Evolutionary conservation across 2,888 invertebrate genomes (phyloP), one percentile per base, ranked within the genome.

Genomic region (Kuschelorhynchus macadamiae): DNA sequence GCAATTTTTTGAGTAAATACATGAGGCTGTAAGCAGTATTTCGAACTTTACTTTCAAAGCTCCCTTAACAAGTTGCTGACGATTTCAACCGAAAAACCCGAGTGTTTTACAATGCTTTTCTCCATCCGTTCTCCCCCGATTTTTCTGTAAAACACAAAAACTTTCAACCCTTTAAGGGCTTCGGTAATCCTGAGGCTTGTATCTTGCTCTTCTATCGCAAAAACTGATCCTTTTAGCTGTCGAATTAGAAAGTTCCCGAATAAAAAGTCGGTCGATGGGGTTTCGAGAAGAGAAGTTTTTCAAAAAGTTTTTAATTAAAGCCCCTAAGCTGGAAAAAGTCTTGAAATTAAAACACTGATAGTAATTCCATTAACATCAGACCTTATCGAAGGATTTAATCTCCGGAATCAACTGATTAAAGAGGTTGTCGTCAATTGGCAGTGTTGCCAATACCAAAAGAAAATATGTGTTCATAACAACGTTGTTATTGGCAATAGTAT

Each of bases 351-450:
- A 78, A 81, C 81, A 81, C 81, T 80, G 80, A 82, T 82, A 82
- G 81, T 81, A 81, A 82, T 82, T 81, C 81, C 81, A 82, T 81
- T 81, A 82, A 81, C 81, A 81, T 80, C 79, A 77, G 75, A 81
- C 76, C 77, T 80, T 81, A 83, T 83, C 83, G 75, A 74, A 78
- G 79, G 79, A 78, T 50, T 81, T 79, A 80, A 83, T 83, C 83
- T 81, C 77, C 78, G 78, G 81, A 80, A 82, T 82, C 81, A 79
- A 77, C 80, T 81, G 82, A 82, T 82, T 83, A 81, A 82, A 82
- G 82, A 82, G 82, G 83, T 83, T 82, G 82, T 81, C 79, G 76
- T 76, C 76, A 74, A 21, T 20, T 14, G 1, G 7, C 68, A 7
- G 5, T 25, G 62, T 55, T 66, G 66, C 39, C 66, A 44, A 16